Base-by-base conservation (phyloP, 2,888 invertebrate genomes). In the Drosophila algonquin region DNA sequence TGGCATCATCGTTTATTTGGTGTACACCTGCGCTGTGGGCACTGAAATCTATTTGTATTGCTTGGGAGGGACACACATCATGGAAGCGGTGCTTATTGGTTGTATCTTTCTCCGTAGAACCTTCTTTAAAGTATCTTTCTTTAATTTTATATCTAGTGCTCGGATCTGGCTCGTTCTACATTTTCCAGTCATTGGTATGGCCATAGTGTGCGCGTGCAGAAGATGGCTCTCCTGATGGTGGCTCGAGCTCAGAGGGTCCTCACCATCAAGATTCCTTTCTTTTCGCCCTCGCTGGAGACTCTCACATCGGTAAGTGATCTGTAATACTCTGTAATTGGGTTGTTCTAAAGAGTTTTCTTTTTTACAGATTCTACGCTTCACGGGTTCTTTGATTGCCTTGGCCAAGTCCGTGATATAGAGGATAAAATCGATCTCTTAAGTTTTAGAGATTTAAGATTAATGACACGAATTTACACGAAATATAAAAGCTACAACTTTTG, bases 1-100 rank as follows among this genome's bases (percentile, higher is more conserved):
- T 51, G 87, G 90, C 12, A 71, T 84, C 32, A 30, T 91, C 8
- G 77, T 91, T 1, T 91, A 91, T 63, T 44, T 89, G n/a, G 79
- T 83, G 24, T 84, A 90, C 57, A 87, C 89, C 12, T 69, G 75
- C n/a, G 81, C 87, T 9, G 90, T 87, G 32, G 61, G 67, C 3
- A 74, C 74, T 0, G 89, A 91, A 74, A 78, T 91, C 7, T 81
- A 80, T 54, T 53, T 88, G 0, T 91, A 91, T 46, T 91, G 91
- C 18, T 32, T 89, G 14, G 91, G 91, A 3, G 91, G 91, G 1
- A 80, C 84, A 7, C 78, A 18, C 21, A 73, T 90, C 2, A 90
- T 82, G 72, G 86, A 89, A 18, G 84, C 86, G 75, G 90, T 90
- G 54, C 54, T 79, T 69, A 12, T 21, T 7, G 40, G 1, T n/a